These are phyloP conservation scores for Scotopteryx bipunctaria DNA, from an alignment of 2,888 invertebrate genomes.

Conservation along the genomic window DNA sequence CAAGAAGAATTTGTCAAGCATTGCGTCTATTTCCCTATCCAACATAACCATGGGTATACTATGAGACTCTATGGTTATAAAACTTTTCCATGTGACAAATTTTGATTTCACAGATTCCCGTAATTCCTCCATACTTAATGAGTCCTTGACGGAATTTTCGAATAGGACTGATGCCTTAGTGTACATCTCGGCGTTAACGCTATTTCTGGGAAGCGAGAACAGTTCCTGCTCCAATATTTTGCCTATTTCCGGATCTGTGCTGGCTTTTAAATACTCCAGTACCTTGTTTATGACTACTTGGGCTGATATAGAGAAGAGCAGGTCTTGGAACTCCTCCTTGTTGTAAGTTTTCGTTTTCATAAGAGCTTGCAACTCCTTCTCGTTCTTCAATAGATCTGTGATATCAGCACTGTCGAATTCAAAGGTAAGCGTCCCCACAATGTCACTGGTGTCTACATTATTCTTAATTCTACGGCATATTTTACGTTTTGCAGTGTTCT, in stretches of 20 bases:
- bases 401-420: constrained; percentile 69
- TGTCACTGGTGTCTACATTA: constrained; percentile 51
- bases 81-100: constrained; percentile 69
- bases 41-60: constrained; percentile 64
- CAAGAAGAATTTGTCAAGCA: constrained; percentile 68
- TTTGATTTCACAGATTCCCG: constrained; percentile 59
- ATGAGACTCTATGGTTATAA: constrained; percentile 63
- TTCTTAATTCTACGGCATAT: constrained; percentile 62
- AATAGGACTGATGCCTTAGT: constrained; percentile 62
- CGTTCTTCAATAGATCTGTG: constrained; percentile 61
- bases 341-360: constrained; percentile 57
- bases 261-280: constrained; percentile 68
- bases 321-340: constrained; percentile 67
- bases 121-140: constrained; percentile 66
- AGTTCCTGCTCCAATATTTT: constrained; percentile 64
- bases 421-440: constrained; percentile 62
- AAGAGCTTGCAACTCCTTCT: constrained; percentile 59
- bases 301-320: constrained; percentile 67
- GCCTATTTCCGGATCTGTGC: constrained; percentile 61
- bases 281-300: constrained; percentile 74
- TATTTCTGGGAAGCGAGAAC: constrained; percentile 55
- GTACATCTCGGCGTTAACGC: constrained; percentile 61
- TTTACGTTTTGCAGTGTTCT: constrained; percentile 74
- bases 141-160: constrained; percentile 71
- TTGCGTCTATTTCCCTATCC: constrained; percentile 66